Conservation (phyloP, 1,140 invertebrate genomes). For the Neodiprion virginianus region DNA sequence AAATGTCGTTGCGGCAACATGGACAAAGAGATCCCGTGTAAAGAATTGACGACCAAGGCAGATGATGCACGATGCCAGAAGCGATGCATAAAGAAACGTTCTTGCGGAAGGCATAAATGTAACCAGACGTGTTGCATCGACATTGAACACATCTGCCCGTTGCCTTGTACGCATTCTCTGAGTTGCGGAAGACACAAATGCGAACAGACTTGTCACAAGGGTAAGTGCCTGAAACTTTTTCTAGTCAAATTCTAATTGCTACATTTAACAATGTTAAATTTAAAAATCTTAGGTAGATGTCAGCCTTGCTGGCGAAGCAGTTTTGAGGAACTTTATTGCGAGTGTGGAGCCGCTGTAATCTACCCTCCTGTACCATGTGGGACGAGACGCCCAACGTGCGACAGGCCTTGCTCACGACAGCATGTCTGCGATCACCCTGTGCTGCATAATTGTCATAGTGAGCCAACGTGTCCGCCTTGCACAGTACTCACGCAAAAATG, state of each 20-base stretch:
- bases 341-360: constrained; percentile 85
- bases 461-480: constrained; percentile 88
- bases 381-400: constrained; percentile 81
- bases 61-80: constrained; percentile 84
- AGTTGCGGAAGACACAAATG: constrained; percentile 89
- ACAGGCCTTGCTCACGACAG: constrained; percentile 74
- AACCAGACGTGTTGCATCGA: constrained; percentile 86
- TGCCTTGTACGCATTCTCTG: constrained; percentile 81
- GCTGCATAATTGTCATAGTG: constrained; percentile 79
- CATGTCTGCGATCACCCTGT: constrained; percentile 85
- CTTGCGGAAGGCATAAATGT: constrained; percentile 90
- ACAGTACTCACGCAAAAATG: constrained; percentile 85
- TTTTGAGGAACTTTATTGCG: constrained; percentile 92
- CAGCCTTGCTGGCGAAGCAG: constrained; percentile 82
- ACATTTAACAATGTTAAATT: not conserved
- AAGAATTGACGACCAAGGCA: constrained; percentile 71
- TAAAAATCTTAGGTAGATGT: constrained; percentile 67
- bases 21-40: constrained; percentile 82
- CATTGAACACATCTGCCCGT: constrained; percentile 83
- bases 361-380: constrained; percentile 93
- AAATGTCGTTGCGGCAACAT: constrained; percentile 92
- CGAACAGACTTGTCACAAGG: constrained; percentile 86
- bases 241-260: constrained; percentile 4
- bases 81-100: constrained; percentile 86
- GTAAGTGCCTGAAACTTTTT: constrained; percentile 45